Conservation (phyloP, 2,797 vertebrate species). For the Acestrorhynchus altus region DNA sequence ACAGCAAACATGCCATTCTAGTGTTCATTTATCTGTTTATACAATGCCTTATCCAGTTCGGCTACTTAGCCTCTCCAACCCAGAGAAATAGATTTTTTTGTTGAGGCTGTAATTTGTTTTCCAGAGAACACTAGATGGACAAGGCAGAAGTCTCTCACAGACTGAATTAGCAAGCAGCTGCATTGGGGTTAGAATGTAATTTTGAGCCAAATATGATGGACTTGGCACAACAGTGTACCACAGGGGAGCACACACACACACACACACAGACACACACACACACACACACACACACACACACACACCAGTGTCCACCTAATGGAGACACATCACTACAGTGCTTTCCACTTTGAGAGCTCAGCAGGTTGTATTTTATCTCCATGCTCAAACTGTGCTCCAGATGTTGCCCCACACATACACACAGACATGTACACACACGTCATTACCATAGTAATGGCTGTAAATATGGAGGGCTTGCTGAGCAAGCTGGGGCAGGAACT, state of each 20-base stretch:
- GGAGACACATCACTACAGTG: conserved; percentile 53
- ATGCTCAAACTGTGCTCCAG: conserved; percentile 57
- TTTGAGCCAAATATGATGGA: conserved; percentile 35
- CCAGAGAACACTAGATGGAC: not conserved
- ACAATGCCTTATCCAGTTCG: conserved; percentile 18
- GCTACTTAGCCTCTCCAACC: conserved; percentile 15
- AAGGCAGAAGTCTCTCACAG: not conserved
- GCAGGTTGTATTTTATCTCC: conserved; percentile 68
- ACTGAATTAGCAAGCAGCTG: conserved; percentile 42
- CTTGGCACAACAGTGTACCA: conserved; percentile 13
- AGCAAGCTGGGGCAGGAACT: conserved; percentile 39
- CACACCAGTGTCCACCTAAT: conserved; percentile 24
- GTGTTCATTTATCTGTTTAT: conserved; percentile 35
- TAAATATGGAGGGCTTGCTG: conserved; percentile 57
- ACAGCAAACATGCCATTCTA: conserved; percentile 24
- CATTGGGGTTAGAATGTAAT: conserved; percentile 37
- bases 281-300: conserved; percentile 26
- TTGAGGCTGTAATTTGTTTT: conserved; percentile 34
- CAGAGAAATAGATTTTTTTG: not conserved
- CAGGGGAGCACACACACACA: not conserved
- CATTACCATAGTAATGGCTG: conserved; percentile 73
- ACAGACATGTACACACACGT: conserved; percentile 51
- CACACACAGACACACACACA: not conserved
- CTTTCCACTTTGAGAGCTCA: conserved; percentile 68
- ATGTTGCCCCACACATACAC: conserved; percentile 40